Conservation (phyloP, 2,797 vertebrate genomes). For the Cheirogaleus major region DNA sequence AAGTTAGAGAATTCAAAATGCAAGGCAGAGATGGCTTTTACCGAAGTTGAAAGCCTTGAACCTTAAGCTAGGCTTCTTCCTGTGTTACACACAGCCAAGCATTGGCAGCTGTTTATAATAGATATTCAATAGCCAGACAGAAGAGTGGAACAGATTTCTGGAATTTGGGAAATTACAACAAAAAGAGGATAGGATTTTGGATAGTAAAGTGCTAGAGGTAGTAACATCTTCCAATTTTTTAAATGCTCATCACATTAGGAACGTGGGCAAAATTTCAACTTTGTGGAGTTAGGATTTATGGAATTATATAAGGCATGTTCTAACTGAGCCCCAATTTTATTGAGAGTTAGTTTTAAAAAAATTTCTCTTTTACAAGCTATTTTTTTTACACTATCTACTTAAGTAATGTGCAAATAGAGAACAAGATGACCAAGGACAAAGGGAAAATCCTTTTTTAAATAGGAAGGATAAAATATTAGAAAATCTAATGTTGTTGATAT, state of each 20-base stretch:
- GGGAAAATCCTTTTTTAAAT: not conserved
- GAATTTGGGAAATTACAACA: conserved; percentile 9
- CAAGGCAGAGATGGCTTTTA: not conserved
- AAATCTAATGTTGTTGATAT: not conserved
- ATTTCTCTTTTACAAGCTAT: not conserved
- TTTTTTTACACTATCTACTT: not conserved
- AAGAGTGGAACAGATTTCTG: not conserved
- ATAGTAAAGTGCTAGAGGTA: not conserved
- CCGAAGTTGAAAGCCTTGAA: conserved; percentile 2
- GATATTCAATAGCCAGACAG: not conserved
- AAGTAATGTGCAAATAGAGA: not conserved
- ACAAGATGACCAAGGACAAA: not conserved
- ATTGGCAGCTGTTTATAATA: not conserved
- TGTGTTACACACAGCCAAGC: not conserved
- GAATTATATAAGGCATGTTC: not conserved
- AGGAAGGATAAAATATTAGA: not conserved
- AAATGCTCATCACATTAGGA: not conserved
- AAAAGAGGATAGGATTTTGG: conserved; percentile 12
- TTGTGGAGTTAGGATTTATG: not conserved
- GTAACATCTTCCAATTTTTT: conserved; percentile 20
- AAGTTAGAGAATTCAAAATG: not conserved
- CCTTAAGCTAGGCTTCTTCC: not conserved
- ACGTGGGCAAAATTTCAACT: not conserved
- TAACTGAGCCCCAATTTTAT: not conserved
- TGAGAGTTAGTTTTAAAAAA: not conserved